Base-by-base conservation (phyloP, 2,888 invertebrate species). In the Drosophila flavopinicola region DNA sequence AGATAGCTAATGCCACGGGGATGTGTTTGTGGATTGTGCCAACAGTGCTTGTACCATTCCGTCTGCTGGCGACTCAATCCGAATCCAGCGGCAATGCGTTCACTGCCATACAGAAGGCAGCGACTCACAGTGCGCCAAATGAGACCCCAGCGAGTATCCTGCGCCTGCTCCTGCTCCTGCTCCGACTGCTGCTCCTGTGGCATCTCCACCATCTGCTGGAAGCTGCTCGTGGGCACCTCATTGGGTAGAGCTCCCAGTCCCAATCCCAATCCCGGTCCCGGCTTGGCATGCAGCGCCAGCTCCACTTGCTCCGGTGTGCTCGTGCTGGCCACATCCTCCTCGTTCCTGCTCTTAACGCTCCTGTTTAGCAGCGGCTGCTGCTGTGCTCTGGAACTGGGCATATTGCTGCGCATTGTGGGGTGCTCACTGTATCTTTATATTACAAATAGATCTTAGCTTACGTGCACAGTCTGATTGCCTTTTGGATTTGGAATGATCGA, bases 31-130 rank as follows among this genome's bases (percentile, higher is more conserved):
- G 63, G 79, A 48, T 39, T 44, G 1, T 63, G 53, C 79, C 77
- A 78, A 58, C 83, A 83, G 24, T 79, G 63, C 6, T 76, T 78
- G 33, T 78, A 83, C 78, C 78, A 78, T 5, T 42, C 41, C 1
- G 56, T 45, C 30, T 70, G 70, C 38, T 67, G 76, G 3, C 42
- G 57, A 2, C 58, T 67, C 42, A 78, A 33, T 0, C 78, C 78
- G 20, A 78, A 71, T 1, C 74, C 83, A 0, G 63, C 39, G 7
- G 77, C 76, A 25, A 78, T 37, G 0, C 60, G 56, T 1, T 25
- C 30, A 7, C 39, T 9, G 23, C 60, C 58, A 4, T 74, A 54
- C 2, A 47, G 4, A 2, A 78, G 10, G 3, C 61, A 58, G 1
- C 58, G 63, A 0, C 11, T 23, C 2, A 78, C 5, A 0, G 23